A percentile compares a stretch with the other conserved stretches of the same genome.
Conservation (phyloP, 2,797 vertebrate species). For the Rhyacichthys aspro region DNA sequence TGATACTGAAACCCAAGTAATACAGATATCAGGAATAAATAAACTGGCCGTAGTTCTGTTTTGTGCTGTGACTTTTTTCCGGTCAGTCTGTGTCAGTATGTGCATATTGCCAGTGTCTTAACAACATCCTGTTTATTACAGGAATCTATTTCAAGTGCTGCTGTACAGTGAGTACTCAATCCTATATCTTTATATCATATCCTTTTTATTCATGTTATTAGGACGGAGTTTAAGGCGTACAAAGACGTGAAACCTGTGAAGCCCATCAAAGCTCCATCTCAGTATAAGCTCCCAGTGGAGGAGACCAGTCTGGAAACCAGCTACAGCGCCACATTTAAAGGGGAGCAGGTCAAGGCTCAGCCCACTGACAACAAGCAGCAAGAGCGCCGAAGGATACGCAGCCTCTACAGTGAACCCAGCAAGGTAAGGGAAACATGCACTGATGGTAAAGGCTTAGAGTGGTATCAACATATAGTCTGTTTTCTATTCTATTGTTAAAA, state of each 20-base stretch:
- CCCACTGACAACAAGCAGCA: constrained; percentile 87
- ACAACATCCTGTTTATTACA: not conserved
- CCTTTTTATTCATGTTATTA: constrained; percentile 50
- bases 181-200: not conserved
- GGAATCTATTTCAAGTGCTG: not conserved
- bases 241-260: constrained; percentile 91
- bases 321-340: constrained; percentile 94
- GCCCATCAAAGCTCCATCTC: constrained; percentile 87
- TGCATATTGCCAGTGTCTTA: not conserved
- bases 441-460: not conserved
- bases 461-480: too few relatives aligned
- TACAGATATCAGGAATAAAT: not conserved
- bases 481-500: too few relatives aligned
- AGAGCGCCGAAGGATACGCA: constrained; percentile 96
- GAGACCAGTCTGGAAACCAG: constrained; percentile 91
- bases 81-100: not conserved
- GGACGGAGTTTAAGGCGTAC: constrained; percentile 96
- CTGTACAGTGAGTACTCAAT: not conserved
- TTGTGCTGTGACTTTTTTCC: constrained; percentile 1
- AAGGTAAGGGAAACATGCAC: constrained; percentile 83
- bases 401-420: constrained; percentile 92
- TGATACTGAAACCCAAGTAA: constrained; percentile 8
- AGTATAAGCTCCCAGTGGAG: constrained; percentile 86
- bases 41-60: not conserved
- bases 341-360: constrained; percentile 87